A percentile compares a stretch with the other conserved stretches of the same genome.
Conservation (phyloP, 2,797 vertebrate species). For the Cephalopachus bancanus region DNA sequence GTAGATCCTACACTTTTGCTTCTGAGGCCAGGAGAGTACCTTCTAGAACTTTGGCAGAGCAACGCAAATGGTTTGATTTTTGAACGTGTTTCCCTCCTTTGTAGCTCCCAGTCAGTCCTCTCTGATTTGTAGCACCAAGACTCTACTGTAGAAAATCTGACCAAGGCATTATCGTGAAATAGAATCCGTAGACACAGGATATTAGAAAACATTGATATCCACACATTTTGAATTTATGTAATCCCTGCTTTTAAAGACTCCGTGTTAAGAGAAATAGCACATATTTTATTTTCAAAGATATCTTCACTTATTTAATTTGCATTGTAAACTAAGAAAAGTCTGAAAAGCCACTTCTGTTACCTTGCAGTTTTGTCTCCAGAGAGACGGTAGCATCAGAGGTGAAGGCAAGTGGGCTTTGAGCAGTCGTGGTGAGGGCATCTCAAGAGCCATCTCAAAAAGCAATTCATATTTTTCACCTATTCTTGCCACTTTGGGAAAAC, state of each 20-base stretch:
- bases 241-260: neutral
- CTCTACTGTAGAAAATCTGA: neutral
- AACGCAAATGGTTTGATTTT: neutral
- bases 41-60: neutral
- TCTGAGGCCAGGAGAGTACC: neutral
- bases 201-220: neutral
- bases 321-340: neutral
- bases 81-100: neutral
- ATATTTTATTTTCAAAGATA: neutral
- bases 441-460: neutral
- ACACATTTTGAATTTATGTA: neutral
- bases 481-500: neutral
- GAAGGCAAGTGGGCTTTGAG: neutral
- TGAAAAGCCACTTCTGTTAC: neutral
- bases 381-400: neutral
- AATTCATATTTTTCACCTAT: neutral
- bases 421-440: neutral
- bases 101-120: no score
- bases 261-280: neutral
- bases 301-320: neutral
- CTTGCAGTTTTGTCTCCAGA: conserved; percentile 2
- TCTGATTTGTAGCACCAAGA: neutral
- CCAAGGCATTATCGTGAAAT: neutral
- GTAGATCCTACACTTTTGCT: neutral
- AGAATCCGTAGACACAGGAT: neutral